These are phyloP conservation scores for Catocala nupta DNA, from an alignment of 2,888 invertebrate genomes.

Conservation along the genomic window DNA sequence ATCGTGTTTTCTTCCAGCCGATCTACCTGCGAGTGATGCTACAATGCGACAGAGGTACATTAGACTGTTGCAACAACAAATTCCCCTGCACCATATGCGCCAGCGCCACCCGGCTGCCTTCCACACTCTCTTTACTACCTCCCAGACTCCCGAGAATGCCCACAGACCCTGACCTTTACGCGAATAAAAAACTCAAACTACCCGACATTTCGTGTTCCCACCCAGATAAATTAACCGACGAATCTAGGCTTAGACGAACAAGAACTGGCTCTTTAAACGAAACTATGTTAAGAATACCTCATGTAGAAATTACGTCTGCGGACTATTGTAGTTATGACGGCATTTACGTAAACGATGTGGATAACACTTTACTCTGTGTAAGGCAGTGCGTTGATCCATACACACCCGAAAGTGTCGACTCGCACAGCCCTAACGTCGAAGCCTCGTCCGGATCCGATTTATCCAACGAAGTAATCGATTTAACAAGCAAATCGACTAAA, in stretches of 20 bases:
- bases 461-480: constrained; percentile 64
- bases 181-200: constrained; percentile 49
- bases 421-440: constrained; percentile 90
- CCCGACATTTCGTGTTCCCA: constrained; percentile 47
- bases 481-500: constrained; percentile 59
- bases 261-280: constrained; percentile 76
- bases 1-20: constrained; percentile 84
- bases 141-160: constrained; percentile 55
- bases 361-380: constrained; percentile 79
- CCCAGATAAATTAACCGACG: constrained; percentile 55
- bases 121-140: constrained; percentile 47
- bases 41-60: constrained; percentile 92
- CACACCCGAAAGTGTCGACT: constrained; percentile 94
- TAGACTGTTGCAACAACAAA: constrained; percentile 88
- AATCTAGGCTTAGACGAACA: constrained; percentile 59
- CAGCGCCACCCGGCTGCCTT: constrained; percentile 52
- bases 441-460: constrained; percentile 66
- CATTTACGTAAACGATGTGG: constrained; percentile 86
- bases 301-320: constrained; percentile 84
- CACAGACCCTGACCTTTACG: constrained; percentile 71
- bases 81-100: constrained; percentile 74
- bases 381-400: constrained; percentile 89
- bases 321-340: constrained; percentile 76
- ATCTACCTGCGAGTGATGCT: constrained; percentile 92
- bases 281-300: constrained; percentile 71